These are phyloP conservation scores for Smutsia gigantea DNA, from an alignment of 2,797 vertebrate genomes.

Conservation along the genomic window DNA sequence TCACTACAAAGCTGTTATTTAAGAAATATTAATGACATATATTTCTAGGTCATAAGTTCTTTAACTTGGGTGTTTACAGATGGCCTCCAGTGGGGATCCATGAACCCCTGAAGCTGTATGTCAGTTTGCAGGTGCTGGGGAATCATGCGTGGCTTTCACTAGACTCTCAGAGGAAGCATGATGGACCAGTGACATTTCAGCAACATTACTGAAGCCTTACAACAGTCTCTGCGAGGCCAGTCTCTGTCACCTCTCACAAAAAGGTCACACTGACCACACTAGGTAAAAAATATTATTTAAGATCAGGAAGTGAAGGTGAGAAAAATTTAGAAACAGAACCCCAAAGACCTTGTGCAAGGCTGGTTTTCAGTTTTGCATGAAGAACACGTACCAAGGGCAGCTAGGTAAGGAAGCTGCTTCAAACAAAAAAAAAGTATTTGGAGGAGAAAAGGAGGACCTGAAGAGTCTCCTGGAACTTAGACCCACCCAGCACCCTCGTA, in stretches of 20 bases:
- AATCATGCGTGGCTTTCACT: neutral
- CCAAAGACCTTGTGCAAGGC: neutral
- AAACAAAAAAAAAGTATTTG: neutral
- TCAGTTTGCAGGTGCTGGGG: neutral
- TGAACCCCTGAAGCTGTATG: neutral
- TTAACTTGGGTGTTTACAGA: neutral
- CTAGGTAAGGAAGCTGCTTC: neutral
- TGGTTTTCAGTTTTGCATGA: constrained; percentile 37
- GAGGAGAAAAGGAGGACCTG: neutral
- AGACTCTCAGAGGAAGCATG: neutral
- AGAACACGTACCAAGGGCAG: neutral
- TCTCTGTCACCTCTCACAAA: neutral
- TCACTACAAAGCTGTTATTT: neutral
- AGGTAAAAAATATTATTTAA: neutral
- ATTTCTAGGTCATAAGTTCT: neutral
- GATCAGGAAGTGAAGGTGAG: constrained; percentile 53
- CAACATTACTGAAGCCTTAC: neutral
- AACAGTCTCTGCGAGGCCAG: neutral
- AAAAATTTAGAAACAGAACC: constrained; percentile 43
- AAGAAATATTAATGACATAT: constrained; percentile 39
- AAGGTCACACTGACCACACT: neutral
- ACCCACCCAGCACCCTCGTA: neutral
- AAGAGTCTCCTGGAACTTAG: neutral
- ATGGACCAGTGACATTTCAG: neutral
- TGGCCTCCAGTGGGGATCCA: neutral